Conservation (phyloP, 2,888 invertebrate species). For the Hyalella azteca region DNA sequence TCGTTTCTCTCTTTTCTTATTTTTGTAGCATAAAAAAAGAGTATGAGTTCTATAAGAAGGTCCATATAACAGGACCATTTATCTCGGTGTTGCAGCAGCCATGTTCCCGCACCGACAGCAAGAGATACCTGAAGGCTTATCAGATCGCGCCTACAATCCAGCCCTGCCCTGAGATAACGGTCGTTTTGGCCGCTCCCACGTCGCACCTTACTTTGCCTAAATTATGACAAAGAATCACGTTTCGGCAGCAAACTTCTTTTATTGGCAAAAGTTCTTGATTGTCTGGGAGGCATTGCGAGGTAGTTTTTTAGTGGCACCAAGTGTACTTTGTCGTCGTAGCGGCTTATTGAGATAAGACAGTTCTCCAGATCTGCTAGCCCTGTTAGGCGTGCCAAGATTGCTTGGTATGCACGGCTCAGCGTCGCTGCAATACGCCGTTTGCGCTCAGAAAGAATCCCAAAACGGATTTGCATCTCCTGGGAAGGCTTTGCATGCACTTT, state of each 20-base stretch:
- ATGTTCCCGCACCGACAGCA: neutral
- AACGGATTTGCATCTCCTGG: neutral
- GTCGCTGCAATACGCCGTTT: neutral
- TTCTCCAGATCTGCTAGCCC: conserved; percentile 1
- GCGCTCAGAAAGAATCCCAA: neutral
- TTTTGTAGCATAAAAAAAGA: no score
- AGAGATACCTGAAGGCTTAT: neutral
- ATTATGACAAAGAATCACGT: conserved; percentile 35
- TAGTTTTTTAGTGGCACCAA: conserved; percentile 1
- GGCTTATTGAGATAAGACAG: conserved; percentile 20
- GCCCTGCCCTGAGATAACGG: neutral
- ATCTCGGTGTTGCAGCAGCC: neutral
- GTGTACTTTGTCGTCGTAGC: neutral
- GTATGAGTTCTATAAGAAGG: no score
- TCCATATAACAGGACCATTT: no score
- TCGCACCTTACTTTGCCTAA: conserved; percentile 1
- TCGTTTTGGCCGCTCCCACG: neutral
- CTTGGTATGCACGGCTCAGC: neutral
- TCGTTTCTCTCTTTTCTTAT: no score
- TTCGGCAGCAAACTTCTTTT: conserved; percentile 25
- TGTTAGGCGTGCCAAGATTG: neutral
- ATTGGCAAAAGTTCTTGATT: conserved; percentile 35
- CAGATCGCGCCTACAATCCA: neutral
- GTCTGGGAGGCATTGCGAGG: neutral
- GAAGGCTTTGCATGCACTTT: conserved; percentile 8